A percentile compares a stretch with the other conserved stretches of the same genome.
phyloP scores from a whole-genome alignment of 2,113 vertebrate species.

The Cottus gobio region DNA sequence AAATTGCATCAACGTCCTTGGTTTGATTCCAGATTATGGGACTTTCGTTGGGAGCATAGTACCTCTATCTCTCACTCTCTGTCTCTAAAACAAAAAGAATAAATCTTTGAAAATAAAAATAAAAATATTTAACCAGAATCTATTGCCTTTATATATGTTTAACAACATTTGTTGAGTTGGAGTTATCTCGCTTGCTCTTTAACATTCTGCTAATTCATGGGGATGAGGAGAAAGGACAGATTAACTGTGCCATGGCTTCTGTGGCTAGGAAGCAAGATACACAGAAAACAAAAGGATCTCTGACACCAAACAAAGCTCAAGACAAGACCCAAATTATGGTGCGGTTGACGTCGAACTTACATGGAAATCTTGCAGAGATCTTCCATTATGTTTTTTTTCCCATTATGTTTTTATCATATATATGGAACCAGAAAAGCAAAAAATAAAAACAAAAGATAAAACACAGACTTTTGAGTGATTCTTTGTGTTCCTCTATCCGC shows the following conservation, averaged over 20 bases:
- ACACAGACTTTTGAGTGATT: not conserved
- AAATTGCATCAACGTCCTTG: not conserved
- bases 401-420: too few relatives aligned
- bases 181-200: not conserved
- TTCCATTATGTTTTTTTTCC: not conserved
- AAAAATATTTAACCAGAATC: not conserved
- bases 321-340: conserved; percentile 13
- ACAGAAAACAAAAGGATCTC: conserved; percentile 21
- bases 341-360: not conserved
- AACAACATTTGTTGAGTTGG: not conserved
- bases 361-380: conserved; percentile 14
- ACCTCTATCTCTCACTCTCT: not conserved
- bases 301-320: conserved; percentile 17
- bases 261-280: conserved; percentile 20
- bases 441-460: not conserved
- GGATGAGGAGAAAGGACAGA: conserved; percentile 23
- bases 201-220: conserved; percentile 29
- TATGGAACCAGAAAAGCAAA: not conserved
- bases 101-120: not conserved
- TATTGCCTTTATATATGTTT: not conserved
- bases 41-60: not conserved
- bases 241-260: conserved; percentile 14
- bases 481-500: not conserved
- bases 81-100: not conserved
- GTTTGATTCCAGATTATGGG: not conserved